Evolutionary conservation across 2,888 invertebrate species (phyloP).

Genomic region (Mythimna albipuncta): DNA sequence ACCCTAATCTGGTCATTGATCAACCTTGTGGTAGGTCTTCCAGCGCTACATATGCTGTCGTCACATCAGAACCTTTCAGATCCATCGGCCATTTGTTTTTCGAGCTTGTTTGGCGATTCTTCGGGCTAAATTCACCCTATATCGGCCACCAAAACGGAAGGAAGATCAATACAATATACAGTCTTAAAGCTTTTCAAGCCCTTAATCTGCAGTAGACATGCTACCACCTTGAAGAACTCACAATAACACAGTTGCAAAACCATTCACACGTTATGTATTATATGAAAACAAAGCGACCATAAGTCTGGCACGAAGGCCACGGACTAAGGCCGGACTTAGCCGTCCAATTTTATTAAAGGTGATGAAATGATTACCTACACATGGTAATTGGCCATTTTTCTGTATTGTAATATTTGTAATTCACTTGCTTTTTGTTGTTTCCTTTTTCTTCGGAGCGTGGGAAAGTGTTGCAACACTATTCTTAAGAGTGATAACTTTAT

Average conservation of each 20-base stretch:
- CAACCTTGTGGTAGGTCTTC: no score
- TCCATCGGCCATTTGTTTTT: no score
- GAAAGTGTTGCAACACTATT: slow-evolving; percentile 59
- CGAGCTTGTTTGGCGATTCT: no score
- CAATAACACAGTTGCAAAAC: slow-evolving; percentile 70
- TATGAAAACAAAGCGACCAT: slow-evolving; percentile 76
- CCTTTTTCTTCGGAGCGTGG: slow-evolving; percentile 67
- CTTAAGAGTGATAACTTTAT: slow-evolving; percentile 59
- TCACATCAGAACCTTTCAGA: no score
- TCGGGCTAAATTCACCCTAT: no score
- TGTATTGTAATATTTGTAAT: slow-evolving; percentile 67
- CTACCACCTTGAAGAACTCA: slow-evolving; percentile 65
- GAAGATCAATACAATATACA: not conserved
- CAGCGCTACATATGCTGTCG: no score
- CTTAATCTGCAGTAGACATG: slow-evolving; percentile 42
- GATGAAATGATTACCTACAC: slow-evolving; percentile 74
- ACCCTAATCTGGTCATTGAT: no score
- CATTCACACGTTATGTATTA: slow-evolving; percentile 75
- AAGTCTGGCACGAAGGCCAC: slow-evolving; percentile 75
- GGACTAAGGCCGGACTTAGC: slow-evolving; percentile 68
- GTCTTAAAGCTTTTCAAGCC: slow-evolving; percentile 9
- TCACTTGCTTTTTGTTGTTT: slow-evolving; percentile 61
- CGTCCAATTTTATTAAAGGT: slow-evolving; percentile 73
- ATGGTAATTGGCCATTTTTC: slow-evolving; percentile 70
- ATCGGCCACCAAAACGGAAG: not conserved